Percentiles rank a stretch among this genome's conserved stretches.
These are phyloP conservation scores for Amphipyra berbera DNA, from an alignment of 2,888 invertebrate genomes.

Conservation along the genomic window DNA sequence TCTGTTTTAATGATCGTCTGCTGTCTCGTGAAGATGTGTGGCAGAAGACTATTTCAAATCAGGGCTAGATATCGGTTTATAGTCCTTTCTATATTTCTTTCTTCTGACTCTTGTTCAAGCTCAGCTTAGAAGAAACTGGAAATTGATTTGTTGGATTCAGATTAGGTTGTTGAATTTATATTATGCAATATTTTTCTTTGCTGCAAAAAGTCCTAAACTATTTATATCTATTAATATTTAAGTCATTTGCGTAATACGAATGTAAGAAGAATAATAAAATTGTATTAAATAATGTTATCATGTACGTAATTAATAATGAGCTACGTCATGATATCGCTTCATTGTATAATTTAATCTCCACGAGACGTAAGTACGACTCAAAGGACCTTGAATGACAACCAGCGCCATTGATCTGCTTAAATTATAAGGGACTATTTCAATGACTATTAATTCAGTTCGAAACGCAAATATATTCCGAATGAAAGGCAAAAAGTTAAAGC, in stretches of 20 bases:
- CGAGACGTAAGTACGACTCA: constrained; percentile 11
- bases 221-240: too few species aligned
- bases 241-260: too few species aligned
- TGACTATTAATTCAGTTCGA: constrained; percentile 40
- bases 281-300: constrained; percentile 15
- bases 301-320: constrained; percentile 18
- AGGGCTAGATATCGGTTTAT: too few species aligned
- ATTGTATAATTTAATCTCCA: constrained; percentile 33
- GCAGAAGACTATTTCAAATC: too few species aligned
- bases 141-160: background rate
- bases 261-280: constrained; percentile 1
- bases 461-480: constrained; percentile 31
- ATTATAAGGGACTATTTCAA: constrained; percentile 23
- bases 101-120: too few species aligned
- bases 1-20: too few species aligned
- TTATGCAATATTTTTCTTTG: background rate
- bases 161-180: background rate
- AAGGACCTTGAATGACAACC: constrained; percentile 26
- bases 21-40: too few species aligned
- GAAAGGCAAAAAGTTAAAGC: constrained; percentile 32
- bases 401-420: constrained; percentile 37
- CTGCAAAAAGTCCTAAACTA: too few species aligned
- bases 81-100: too few species aligned
- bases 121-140: too few species aligned
- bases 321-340: constrained; percentile 24